Percentiles rank a stretch among this genome's conserved stretches.
phyloP scores from a whole-genome alignment of 2,797 vertebrate species.

The Anas capensis region DNA sequence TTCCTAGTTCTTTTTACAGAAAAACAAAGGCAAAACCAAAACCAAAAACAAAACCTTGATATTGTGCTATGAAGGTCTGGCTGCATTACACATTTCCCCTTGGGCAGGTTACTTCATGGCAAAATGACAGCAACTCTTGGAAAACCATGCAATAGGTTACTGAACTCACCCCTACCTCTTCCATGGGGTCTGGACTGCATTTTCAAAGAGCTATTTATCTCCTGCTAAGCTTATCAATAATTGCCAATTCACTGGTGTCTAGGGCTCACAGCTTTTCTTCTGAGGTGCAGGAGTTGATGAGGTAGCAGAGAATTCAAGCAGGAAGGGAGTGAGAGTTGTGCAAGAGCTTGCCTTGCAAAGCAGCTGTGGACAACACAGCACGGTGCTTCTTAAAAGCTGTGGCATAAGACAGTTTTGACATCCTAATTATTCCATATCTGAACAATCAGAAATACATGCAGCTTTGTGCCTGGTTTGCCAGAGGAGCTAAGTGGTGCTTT shows the following conservation, averaged over 20 bases:
- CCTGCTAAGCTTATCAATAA: background rate
- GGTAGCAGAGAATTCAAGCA: background rate
- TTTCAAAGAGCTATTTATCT: background rate
- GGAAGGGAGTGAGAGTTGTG: background rate
- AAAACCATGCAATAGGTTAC: background rate
- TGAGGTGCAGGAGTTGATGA: background rate
- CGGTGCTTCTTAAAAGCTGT: background rate
- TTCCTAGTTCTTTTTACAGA: background rate
- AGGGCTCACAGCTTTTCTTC: background rate
- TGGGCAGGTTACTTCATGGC: background rate
- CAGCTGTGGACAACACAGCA: rapidly evolving
- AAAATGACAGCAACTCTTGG: background rate
- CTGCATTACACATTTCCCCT: background rate
- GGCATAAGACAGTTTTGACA: background rate
- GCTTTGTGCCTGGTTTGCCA: background rate
- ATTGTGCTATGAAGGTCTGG: background rate
- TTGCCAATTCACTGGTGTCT: background rate
- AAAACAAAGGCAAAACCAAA: background rate
- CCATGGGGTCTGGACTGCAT: background rate
- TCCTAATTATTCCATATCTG: background rate
- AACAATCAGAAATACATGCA: background rate
- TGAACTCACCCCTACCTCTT: background rate
- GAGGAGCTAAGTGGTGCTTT: background rate
- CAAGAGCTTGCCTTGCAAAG: background rate
- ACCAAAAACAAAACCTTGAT: background rate